These are phyloP conservation scores for Drosophila infuscata DNA, from an alignment of 2,888 invertebrate genomes.

Conservation along the genomic window DNA sequence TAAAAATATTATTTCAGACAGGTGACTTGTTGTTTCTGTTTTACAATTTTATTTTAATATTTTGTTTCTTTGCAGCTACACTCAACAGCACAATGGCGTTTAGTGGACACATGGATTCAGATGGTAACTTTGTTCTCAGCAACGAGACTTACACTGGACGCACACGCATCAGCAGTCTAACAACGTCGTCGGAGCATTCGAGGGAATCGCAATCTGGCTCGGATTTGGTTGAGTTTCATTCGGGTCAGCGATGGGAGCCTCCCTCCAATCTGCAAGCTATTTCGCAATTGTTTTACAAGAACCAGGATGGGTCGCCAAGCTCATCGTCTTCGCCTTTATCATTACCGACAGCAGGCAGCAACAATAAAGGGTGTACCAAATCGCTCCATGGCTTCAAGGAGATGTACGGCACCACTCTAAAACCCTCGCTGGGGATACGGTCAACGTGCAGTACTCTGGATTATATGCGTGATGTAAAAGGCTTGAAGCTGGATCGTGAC, in stretches of 20 bases:
- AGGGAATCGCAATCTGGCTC: conserved; percentile 2
- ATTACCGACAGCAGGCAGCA: conserved; percentile 22
- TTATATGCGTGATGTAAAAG: conserved; percentile 28
- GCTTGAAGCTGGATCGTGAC: conserved; percentile 36
- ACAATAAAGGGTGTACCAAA: neutral
- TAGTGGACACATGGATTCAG: conserved; percentile 31
- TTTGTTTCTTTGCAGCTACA: conserved; percentile 21
- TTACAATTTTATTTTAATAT: neutral
- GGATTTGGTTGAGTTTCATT: neutral
- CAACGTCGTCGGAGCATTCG: conserved; percentile 1
- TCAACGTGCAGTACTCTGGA: conserved; percentile 52
- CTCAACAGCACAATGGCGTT: conserved; percentile 47
- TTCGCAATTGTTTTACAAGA: conserved; percentile 3
- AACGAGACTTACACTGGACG: conserved; percentile 42
- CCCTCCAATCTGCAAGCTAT: neutral
- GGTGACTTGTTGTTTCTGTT: conserved; percentile 12
- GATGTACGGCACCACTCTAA: conserved; percentile 49
- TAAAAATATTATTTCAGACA: conserved; percentile 4
- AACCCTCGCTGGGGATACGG: conserved; percentile 73
- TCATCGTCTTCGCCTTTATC: conserved; percentile 44
- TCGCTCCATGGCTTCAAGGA: conserved; percentile 40
- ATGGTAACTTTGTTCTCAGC: conserved; percentile 30
- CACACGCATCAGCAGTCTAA: conserved; percentile 1
- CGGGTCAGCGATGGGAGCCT: conserved; percentile 13
- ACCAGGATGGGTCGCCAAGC: conserved; percentile 12